Conservation (phyloP, 92 coral and sea anemone genomes). For the Desmophyllum pertusum region DNA sequence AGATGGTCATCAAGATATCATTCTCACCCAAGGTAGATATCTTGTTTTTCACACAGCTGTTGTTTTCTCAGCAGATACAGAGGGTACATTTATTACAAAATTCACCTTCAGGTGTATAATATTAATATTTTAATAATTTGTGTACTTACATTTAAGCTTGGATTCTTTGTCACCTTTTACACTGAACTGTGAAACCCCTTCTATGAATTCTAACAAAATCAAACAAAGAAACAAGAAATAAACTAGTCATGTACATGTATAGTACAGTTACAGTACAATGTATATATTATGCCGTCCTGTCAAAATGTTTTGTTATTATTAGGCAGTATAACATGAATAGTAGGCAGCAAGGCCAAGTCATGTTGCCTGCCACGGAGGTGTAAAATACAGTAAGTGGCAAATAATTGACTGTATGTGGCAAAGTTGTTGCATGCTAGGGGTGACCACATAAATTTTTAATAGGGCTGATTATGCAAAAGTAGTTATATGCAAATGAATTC, state of each 20-base stretch:
- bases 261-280: background rate
- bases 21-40: background rate
- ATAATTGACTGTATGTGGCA: too few relatives aligned
- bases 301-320: too few relatives aligned
- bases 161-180: conserved; percentile 98
- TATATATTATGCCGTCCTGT: too few relatives aligned
- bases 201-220: conserved; percentile 81
- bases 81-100: background rate
- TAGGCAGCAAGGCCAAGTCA: too few relatives aligned
- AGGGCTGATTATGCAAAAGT: too few relatives aligned
- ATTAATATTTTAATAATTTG: too few relatives aligned
- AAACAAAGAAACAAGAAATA: background rate
- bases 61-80: background rate
- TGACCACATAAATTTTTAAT: too few relatives aligned
- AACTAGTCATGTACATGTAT: background rate
- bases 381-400: too few relatives aligned
- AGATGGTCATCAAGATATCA: background rate
- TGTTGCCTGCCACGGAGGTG: too few relatives aligned
- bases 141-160: conserved; percentile 94
- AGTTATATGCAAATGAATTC: too few relatives aligned
- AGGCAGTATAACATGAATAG: too few relatives aligned
- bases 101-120: background rate
- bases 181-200: conserved; percentile 98
- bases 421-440: too few relatives aligned
- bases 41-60: background rate